Evolutionary conservation across 2,888 invertebrate genomes (phyloP).

Genomic region (Itoplectis maculator): DNA sequence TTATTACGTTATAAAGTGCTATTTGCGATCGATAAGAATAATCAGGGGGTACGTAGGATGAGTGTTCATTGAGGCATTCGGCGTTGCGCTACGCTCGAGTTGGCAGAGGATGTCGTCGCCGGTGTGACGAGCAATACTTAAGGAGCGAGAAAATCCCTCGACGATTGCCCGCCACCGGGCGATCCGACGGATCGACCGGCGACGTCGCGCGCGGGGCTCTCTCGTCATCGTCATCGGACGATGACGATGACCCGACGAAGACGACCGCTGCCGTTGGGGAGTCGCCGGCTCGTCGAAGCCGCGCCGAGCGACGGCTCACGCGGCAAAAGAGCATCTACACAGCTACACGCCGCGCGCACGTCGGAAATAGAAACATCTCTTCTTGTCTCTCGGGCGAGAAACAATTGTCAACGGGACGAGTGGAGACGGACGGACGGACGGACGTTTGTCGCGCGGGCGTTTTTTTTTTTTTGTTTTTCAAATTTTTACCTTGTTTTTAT

Average conservation of each 20-base stretch:
- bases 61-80: constrained; percentile 53
- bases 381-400: constrained; percentile 45
- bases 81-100: constrained; percentile 54
- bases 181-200: too few relatives aligned
- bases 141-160: constrained; percentile 55
- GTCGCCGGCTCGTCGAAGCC: constrained; percentile 34
- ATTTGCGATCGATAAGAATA: constrained; percentile 20
- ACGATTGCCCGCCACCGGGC: constrained; percentile 25
- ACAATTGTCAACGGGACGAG: constrained; percentile 54
- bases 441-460: constrained; percentile 4
- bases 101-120: too few relatives aligned
- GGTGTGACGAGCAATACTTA: constrained; percentile 63
- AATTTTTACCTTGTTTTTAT: not conserved
- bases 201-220: not conserved
- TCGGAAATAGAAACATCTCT: constrained; percentile 61
- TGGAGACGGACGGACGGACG: constrained; percentile 13
- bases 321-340: not conserved
- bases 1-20: constrained; percentile 7
- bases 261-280: constrained; percentile 26
- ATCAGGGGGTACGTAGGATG: constrained; percentile 33
- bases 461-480: not conserved
- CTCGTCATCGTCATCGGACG: constrained; percentile 58
- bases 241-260: constrained; percentile 67
- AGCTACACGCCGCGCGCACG: not conserved
- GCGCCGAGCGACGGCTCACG: too few relatives aligned